Evolutionary conservation across 2,888 invertebrate genomes (phyloP), one percentile per base, ranked within the genome.

Genomic region (Orchestes rusci): DNA sequence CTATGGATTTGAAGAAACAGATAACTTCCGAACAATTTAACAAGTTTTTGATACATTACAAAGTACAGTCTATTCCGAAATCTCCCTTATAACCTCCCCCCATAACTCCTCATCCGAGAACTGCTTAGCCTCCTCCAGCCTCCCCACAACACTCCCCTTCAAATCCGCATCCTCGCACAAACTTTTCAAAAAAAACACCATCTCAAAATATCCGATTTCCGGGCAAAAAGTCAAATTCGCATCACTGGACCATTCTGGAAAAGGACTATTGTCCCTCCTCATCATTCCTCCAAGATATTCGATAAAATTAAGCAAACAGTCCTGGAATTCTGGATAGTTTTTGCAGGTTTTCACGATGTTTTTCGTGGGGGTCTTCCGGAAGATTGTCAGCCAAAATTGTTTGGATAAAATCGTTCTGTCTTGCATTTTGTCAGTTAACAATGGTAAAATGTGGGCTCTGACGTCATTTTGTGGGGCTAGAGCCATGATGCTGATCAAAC

Each of bases 121-220:
- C 23, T 57, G 57, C 59, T 72, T 70, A 51, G 68, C 70, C 45
- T 71, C 60, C 40, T 62, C 60, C 15, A 80, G 51, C 48, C 71
- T 70, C 52, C 67, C 62, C 28, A 70, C 58, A 54, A 76, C 71
- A 43, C 66, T 62, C 15, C 67, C 55, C 55, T 76, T 56, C 41
- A 57, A 46, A 51, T 56, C 56, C 56, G 48, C 65, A 51, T 63
- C 68, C 37, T 60, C 57, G 49, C 69, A 67, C 18, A 80, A 63
- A 45, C 55, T 66, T 53, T 64, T 65, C 1, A 76, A 63, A 23
- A 73, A 57, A 20, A 56, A 55, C 2, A 69, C 58, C 42, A 81
- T 61, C 56, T 76, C 71, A 1, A 68, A 62, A 58, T 74, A 75
- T 45, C 69, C 67, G 18, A 81, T 63, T 51, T 74, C 72, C 39